Percentiles rank a stretch among this genome's conserved stretches.
Conservation (phyloP, 2,888 invertebrate genomes). For the Rhingia rostrata region DNA sequence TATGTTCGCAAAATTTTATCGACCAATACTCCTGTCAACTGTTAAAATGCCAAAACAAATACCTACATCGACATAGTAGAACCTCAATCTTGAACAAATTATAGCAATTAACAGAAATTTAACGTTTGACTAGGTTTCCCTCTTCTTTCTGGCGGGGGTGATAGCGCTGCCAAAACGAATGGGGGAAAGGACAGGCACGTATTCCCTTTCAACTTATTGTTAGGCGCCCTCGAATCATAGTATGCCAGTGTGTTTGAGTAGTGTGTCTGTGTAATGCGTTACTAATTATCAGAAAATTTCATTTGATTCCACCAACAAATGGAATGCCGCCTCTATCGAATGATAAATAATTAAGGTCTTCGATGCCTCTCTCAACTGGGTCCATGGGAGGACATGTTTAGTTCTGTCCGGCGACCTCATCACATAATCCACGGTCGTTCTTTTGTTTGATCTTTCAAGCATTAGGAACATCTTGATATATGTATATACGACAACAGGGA, state of each 20-base stretch:
- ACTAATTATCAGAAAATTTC: conserved; percentile 57
- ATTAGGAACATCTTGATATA: conserved; percentile 60
- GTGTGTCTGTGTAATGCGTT: conserved; percentile 38
- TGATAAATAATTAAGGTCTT: conserved; percentile 57
- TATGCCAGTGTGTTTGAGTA: neutral
- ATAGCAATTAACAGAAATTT: conserved; percentile 61
- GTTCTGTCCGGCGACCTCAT: conserved; percentile 60
- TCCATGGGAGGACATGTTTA: conserved; percentile 39
- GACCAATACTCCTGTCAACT: conserved; percentile 13
- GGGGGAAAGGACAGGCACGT: conserved; percentile 45
- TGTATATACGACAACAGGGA: conserved; percentile 14
- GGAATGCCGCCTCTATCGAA: conserved; percentile 1
- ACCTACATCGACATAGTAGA: conserved; percentile 4
- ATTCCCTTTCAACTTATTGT: conserved; percentile 44
- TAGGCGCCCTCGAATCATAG: conserved; percentile 8
- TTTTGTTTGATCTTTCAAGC: conserved; percentile 69
- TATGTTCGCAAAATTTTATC: conserved; percentile 53
- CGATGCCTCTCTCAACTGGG: neutral
- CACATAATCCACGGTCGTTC: conserved; percentile 65
- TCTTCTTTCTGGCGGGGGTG: conserved; percentile 9
- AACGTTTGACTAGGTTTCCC: conserved; percentile 32
- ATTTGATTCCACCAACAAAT: conserved; percentile 43
- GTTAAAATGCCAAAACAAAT: conserved; percentile 51
- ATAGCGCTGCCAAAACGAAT: conserved; percentile 17
- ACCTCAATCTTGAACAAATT: conserved; percentile 60